phyloP scores from a whole-genome alignment of 2,888 invertebrate species.

The Drosophila sordidula region DNA sequence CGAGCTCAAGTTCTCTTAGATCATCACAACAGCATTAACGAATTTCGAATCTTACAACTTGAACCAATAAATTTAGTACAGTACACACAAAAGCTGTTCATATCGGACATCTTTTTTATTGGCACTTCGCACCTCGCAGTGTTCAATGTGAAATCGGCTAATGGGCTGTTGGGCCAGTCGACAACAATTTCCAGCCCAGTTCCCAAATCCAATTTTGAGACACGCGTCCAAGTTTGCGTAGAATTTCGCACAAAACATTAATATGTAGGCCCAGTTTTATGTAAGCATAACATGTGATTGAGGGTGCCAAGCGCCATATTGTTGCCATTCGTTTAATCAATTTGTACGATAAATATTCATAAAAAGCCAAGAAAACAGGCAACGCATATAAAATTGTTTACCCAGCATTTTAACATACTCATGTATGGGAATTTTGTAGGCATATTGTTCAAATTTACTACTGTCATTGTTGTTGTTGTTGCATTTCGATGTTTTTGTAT shows the following conservation, averaged over 20 bases:
- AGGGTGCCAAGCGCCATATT: conserved; percentile 29
- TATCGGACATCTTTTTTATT: conserved; percentile 1
- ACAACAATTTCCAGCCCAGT: conserved; percentile 13
- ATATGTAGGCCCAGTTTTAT: conserved; percentile 39
- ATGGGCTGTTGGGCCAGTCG: conserved; percentile 45
- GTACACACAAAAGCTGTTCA: conserved; percentile 21
- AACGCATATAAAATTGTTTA: conserved; percentile 55
- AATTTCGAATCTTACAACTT: neutral
- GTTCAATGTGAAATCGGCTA: conserved; percentile 52
- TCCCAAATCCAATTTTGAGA: conserved; percentile 38
- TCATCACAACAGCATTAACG: neutral
- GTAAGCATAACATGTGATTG: conserved; percentile 56
- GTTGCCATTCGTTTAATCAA: conserved; percentile 52
- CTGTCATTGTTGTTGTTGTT: conserved; percentile 27
- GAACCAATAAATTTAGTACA: conserved; percentile 35
- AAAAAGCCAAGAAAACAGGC: conserved; percentile 50
- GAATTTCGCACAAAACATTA: conserved; percentile 56
- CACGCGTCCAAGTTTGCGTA: conserved; percentile 64
- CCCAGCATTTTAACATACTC: conserved; percentile 54
- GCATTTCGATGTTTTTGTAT: conserved; percentile 20
- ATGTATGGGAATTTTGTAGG: conserved; percentile 26
- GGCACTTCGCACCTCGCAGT: conserved; percentile 28
- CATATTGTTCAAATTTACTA: conserved; percentile 49
- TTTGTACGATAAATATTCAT: conserved; percentile 63
- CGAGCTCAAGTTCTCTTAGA: neutral